phyloP scores from a whole-genome alignment of 1,140 invertebrate species.

The Cataglyphis hispanica region DNA sequence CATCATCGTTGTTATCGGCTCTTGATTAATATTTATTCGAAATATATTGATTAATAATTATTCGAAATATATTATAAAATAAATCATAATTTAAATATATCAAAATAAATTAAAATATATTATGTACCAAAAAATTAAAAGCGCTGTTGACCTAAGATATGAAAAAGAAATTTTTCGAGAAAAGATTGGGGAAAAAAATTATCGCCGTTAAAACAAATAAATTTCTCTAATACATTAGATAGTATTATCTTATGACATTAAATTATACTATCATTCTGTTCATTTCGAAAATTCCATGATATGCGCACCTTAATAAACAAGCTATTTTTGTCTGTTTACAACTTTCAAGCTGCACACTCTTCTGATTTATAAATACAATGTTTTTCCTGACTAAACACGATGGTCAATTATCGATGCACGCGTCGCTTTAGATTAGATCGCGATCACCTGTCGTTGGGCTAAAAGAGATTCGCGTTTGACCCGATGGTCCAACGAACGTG shows the following conservation, averaged over 20 bases:
- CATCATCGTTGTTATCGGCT: too few species aligned
- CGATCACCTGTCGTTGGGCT: conserved; percentile 34
- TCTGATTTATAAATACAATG: neutral
- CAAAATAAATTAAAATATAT: neutral
- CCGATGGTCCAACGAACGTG: neutral
- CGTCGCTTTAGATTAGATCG: conserved; percentile 5
- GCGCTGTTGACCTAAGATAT: neutral
- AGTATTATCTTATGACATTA: neutral
- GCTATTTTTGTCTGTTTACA: neutral
- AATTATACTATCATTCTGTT: neutral
- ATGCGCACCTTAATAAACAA: neutral
- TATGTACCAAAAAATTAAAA: neutral
- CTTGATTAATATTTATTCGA: too few species aligned
- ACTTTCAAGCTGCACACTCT: neutral
- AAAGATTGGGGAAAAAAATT: neutral
- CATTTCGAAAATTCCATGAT: neutral
- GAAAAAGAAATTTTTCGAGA: neutral
- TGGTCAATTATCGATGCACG: conserved; percentile 1
- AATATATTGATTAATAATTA: too few species aligned
- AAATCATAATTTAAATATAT: neutral
- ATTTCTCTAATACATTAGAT: neutral
- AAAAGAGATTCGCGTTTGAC: conserved; percentile 2
- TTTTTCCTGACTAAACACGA: conserved; percentile 3
- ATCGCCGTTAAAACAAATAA: neutral
- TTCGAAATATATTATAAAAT: neutral